Evolutionary conservation across 2,113 vertebrate species (phyloP), one percentile per base, ranked within the genome.

Genomic region (Zapornia atra): DNA sequence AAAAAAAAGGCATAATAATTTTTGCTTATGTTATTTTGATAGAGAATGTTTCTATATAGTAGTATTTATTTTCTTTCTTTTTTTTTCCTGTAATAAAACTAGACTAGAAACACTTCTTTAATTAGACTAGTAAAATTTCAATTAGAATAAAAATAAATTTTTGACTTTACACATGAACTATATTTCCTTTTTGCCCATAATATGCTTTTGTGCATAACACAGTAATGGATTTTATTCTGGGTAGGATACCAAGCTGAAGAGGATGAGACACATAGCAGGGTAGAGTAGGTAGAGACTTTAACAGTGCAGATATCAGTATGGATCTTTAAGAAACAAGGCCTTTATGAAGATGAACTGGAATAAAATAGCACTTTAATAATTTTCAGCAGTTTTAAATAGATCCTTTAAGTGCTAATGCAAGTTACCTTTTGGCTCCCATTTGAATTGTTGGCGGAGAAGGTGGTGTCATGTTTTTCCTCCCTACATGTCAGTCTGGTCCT

Each of bases 401-500:
- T 60, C 12, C 48, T 94, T 86, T 76, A 94, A 94, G 50, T 89
- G 86, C 40, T 95, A 95, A 94, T 87, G 40, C 33, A 82, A 89
- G 80, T 73, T 38, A 85, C 54, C 29, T 88, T 82, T 92, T 94
- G 90, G 92, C 79, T 95, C 66, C 59, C 31, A n/a, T 75, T 80
- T 73, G 63, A 66, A 91, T 83, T 86, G 87, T 66, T 96, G 93
- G 82, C 38, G 0, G 71, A 82, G 79, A 94, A 70, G 31, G 75
- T 88, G 71, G 71, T 96, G 87, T 65, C 79, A 73, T 96, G 92
- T 91, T 96, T 95, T 94, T 93, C 75, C 90, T 95, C 85, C 90
- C 64, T 93, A 26, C 38, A 12, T 94, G 76, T 90, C 92, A 96
- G 90, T 86, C 82, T 93, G 54, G 85, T 96, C 90, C 69, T 69